phyloP scores from a whole-genome alignment of 2,797 vertebrate species.

The Borostomias antarcticus region DNA sequence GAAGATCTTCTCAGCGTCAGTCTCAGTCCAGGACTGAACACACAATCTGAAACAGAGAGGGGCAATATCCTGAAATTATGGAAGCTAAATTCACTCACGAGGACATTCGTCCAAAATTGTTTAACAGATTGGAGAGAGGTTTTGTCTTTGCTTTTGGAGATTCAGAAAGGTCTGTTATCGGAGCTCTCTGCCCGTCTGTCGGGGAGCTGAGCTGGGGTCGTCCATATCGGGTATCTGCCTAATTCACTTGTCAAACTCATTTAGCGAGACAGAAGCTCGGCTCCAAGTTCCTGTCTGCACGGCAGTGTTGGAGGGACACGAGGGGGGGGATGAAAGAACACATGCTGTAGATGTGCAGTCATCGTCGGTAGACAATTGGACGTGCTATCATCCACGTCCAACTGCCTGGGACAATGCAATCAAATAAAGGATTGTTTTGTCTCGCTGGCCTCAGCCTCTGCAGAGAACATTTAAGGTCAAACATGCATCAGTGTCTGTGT shows the following conservation, averaged over 20 bases:
- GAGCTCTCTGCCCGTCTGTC: conserved; percentile 22
- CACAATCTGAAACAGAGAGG: neutral
- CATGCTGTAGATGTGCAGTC: too few species aligned
- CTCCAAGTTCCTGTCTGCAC: conserved; percentile 27
- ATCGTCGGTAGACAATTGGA: neutral
- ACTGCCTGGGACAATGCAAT: neutral
- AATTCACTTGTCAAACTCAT: conserved; percentile 55
- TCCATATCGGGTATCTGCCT: conserved; percentile 45
- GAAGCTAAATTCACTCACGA: neutral
- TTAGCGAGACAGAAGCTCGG: conserved; percentile 28
- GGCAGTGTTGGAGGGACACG: conserved; percentile 20
- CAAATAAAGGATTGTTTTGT: neutral
- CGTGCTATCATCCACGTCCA: conserved; percentile 13
- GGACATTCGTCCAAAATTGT: neutral
- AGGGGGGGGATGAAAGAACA: too few species aligned
- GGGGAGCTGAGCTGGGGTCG: conserved; percentile 29
- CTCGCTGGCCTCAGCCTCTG: too few species aligned
- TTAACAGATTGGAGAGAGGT: neutral
- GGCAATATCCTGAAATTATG: neutral
- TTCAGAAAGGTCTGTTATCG: conserved; percentile 22
- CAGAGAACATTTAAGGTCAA: neutral
- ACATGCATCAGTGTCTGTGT: neutral
- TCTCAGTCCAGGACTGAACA: neutral
- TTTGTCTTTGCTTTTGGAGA: neutral
- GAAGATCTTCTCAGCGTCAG: neutral